A percentile compares a stretch with the other conserved stretches of the same genome.
phyloP scores from a whole-genome alignment of 2,888 invertebrate genomes.

The Tortrix viridana region DNA sequence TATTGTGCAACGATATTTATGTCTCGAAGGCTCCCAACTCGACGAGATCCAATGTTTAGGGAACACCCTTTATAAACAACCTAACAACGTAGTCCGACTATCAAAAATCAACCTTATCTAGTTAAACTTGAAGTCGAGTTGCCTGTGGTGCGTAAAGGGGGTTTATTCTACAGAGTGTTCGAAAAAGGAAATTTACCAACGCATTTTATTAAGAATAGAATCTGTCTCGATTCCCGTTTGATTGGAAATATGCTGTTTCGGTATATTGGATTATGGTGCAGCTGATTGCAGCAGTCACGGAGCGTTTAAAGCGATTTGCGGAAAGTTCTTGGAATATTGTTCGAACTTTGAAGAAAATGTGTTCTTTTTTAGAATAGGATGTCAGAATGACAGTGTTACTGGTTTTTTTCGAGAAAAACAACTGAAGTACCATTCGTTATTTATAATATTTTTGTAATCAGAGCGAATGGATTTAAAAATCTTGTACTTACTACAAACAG shows the following conservation, averaged over 20 bases:
- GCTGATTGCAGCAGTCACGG: slow-evolving; percentile 61
- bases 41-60: slow-evolving; percentile 62
- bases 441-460: no score
- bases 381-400: no score
- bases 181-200: slow-evolving; percentile 63
- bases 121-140: slow-evolving; percentile 16
- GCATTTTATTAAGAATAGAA: slow-evolving; percentile 79
- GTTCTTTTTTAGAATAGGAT: not conserved
- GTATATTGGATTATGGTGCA: slow-evolving; percentile 69
- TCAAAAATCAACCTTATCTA: slow-evolving; percentile 39
- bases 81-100: slow-evolving; percentile 30
- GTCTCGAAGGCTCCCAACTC: slow-evolving; percentile 65
- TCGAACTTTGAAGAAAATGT: not conserved
- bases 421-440: no score
- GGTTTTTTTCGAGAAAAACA: no score
- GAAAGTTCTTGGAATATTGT: not conserved
- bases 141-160: slow-evolving; percentile 5
- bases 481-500: no score
- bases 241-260: slow-evolving; percentile 77
- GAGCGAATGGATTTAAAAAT: no score
- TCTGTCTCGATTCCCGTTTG: slow-evolving; percentile 68
- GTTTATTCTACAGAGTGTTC: slow-evolving; percentile 41
- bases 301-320: slow-evolving; percentile 47
- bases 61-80: slow-evolving; percentile 42
- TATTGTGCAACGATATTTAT: slow-evolving; percentile 82